Evolutionary conservation across 2,888 invertebrate genomes (phyloP), one percentile per base, ranked within the genome.

Genomic region (Hirtodrosophila trivittata): DNA sequence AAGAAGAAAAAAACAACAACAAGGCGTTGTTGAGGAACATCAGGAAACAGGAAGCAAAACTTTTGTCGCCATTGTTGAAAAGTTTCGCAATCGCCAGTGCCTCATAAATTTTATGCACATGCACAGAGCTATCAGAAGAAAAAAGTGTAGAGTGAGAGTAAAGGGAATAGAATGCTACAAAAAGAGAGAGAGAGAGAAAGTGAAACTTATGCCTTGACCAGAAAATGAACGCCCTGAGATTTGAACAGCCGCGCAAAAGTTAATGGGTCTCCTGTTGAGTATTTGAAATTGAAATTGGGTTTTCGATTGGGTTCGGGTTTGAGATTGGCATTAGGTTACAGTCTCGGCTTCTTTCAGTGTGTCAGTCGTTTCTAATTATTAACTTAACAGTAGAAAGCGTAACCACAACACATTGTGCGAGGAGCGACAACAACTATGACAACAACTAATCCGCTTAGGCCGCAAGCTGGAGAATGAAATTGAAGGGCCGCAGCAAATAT

Each of bases 41-140:
- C 63, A 37, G 4, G 25, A 26, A 37, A 55, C 52, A 52, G 73
- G 46, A 63, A 58, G 73, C 62, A 50, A 80, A 86, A 84, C 65
- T 80, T 86, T 84, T 84, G 82, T 77, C 84, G 81, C 82, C 84
- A 77, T 86, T 86, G 82, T 77, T 63, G 50, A 63, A 84, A 85
- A 86, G 82, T 84, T 86, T 86, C 65, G 82, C 82, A 82, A 81
- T 81, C 81, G 81, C 86, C 81, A 81, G 86, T 77, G 86, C 67
- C 86, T 71, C 84, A 74, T 86, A 81, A 80, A 81, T 84, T 65
- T 60, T 63, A 66, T 82, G 75, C 84, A 77, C 69, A 69, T 69
- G 66, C 67, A 73, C 57, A 50, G 30, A 55, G 28, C 9, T 8
- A 0, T 7, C 7, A 4, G 9, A 1, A 28, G 9, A 21, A 26